phyloP scores from a whole-genome alignment of 2,113 vertebrate genomes.

The Manacus vitellinus region DNA sequence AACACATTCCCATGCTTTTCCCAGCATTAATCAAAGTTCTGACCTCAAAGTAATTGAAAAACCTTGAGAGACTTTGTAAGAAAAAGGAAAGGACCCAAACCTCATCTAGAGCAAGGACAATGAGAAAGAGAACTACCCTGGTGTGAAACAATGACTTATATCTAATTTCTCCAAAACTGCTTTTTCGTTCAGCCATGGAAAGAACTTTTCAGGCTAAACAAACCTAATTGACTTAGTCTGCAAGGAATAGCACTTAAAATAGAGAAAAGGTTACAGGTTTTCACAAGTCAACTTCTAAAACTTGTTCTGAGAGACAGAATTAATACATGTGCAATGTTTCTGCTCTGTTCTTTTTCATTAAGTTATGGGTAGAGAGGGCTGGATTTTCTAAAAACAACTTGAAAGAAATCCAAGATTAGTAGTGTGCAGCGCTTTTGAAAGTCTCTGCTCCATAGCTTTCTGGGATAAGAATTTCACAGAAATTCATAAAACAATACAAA shows the following conservation, averaged over 20 bases:
- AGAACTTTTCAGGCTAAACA: conserved; percentile 1
- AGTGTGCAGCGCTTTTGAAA: neutral
- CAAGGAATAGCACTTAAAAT: neutral
- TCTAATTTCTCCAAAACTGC: neutral
- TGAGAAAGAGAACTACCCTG: neutral
- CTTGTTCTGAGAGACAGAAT: neutral
- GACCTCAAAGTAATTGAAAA: conserved; percentile 17
- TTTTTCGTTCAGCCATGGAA: conserved; percentile 8
- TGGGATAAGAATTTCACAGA: neutral
- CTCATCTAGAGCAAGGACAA: neutral
- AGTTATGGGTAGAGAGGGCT: neutral
- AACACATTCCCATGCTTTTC: neutral
- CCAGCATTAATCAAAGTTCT: neutral
- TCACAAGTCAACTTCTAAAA: neutral
- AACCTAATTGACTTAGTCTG: neutral
- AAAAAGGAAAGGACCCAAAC: neutral
- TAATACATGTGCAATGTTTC: neutral
- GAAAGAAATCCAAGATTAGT: neutral
- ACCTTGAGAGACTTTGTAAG: neutral
- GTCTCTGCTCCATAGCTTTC: neutral
- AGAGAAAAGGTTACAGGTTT: neutral
- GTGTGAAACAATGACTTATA: conserved; percentile 16
- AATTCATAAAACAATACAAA: neutral
- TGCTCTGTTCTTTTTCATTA: neutral
- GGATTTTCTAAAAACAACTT: neutral